Base-by-base conservation (phyloP, 2,888 invertebrate species). In the Apamea epomidion region DNA sequence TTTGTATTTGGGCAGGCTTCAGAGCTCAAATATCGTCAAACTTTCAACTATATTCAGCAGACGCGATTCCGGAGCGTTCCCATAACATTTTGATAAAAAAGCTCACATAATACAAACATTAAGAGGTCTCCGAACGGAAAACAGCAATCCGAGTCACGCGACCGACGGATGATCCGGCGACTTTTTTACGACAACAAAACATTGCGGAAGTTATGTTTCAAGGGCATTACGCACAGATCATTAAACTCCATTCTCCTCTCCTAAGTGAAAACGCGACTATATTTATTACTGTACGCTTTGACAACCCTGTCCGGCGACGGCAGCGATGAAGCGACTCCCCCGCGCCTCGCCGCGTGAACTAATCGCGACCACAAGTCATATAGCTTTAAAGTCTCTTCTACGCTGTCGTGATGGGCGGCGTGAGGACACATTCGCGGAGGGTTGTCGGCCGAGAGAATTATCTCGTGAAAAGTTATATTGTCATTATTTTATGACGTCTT, bases 401-500 rank as follows among this genome's bases (percentile, higher is more conserved):
- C 21, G 5, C 21, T 73, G 65, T 25, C 6, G 0, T 0, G 10
- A 2, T n/a, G 5, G 25, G n/a, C 62, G 69, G 58, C 73, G 78
- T 72, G 71, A 79, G 86, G 82, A 71, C 73, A 80, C 82, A 84
- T 89, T 89, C 85, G 85, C 78, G 86, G 90, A 93, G 95, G 94
- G 95, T 90, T 93, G 93, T 91, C 92, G 77, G 87, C 65, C 74
- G 88, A 90, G 89, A 92, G 92, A 92, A 92, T 94, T 90, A 92
- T 94, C 89, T 92, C 89, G 88, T 91, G 93, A 91, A 93, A 93
- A 93, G 93, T 93, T 91, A 92, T 93, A 91, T 90, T 92, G 93
- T 96, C 94, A 96, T 96, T 96, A 96, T 94, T 95, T 96, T 95
- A 96, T 96, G 96, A 96, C 90, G 92, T 95, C 95, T 96, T 94